A percentile compares a stretch with the other conserved stretches of the same genome.
Evolutionary conservation across 1,140 invertebrate genomes (phyloP).

Genomic region (Archivesica marissinica): DNA sequence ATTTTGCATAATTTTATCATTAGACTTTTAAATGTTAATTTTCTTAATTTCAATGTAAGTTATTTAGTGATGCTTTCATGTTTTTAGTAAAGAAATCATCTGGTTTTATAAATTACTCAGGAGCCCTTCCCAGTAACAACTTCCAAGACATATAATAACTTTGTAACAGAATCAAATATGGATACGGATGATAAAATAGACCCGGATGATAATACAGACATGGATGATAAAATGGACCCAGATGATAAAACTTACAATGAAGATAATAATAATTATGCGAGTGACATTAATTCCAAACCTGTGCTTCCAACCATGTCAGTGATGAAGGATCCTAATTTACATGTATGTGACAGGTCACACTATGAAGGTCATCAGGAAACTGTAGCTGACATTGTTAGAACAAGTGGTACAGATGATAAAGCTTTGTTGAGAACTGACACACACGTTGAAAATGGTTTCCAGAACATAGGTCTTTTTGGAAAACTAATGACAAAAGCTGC

Average conservation of each 20-base stretch:
- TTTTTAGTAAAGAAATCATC: not conserved
- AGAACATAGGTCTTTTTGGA: not conserved
- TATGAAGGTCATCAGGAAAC: not conserved
- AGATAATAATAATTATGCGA: conserved; percentile 13
- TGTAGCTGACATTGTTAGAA: not conserved
- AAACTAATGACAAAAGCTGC: not conserved
- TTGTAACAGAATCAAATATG: not conserved
- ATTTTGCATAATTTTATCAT: too few species aligned
- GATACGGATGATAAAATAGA: not conserved
- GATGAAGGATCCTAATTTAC: too few species aligned
- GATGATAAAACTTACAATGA: conserved; percentile 23
- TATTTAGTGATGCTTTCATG: not conserved
- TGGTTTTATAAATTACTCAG: conserved; percentile 39
- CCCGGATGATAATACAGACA: not conserved
- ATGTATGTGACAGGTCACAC: not conserved
- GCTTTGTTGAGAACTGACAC: not conserved
- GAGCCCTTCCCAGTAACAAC: conserved; percentile 29
- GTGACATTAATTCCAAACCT: not conserved
- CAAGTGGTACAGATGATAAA: not conserved
- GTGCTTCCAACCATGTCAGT: not conserved
- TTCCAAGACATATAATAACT: conserved; percentile 3
- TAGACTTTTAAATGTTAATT: too few species aligned
- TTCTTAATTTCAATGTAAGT: not conserved
- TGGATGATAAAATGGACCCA: not conserved
- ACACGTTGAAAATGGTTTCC: not conserved